A percentile compares a stretch with the other conserved stretches of the same genome.
Conservation (phyloP, 2,888 invertebrate genomes). For the Watsonalla binaria region DNA sequence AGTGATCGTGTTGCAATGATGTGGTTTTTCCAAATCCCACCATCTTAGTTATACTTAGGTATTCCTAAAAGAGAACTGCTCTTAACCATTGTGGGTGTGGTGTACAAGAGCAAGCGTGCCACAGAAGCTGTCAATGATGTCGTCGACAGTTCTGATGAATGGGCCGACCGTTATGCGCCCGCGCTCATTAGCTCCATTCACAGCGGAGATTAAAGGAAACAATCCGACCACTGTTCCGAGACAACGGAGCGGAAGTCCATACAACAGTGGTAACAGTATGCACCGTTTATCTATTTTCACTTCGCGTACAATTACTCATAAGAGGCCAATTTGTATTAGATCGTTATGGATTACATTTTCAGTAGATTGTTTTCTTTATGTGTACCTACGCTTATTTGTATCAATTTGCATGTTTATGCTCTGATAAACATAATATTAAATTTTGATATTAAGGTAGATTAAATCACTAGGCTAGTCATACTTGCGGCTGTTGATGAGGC, state of each 20-base stretch:
- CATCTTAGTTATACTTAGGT: too few species aligned
- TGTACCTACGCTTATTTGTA: background rate
- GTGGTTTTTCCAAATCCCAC: too few species aligned
- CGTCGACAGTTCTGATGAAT: constrained; percentile 73
- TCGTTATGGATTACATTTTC: background rate
- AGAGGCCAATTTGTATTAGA: background rate
- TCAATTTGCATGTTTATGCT: background rate
- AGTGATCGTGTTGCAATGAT: too few species aligned
- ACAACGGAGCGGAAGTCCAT: constrained; percentile 65
- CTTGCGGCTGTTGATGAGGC: too few species aligned
- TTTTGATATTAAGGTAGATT: background rate
- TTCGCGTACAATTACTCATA: constrained; percentile 5
- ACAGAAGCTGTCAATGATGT: constrained; percentile 74
- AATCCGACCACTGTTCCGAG: constrained; percentile 51
- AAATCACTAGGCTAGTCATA: too few species aligned
- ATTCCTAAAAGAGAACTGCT: too few species aligned
- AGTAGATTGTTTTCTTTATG: too few species aligned
- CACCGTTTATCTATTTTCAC: constrained; percentile 14
- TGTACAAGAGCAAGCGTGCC: constrained; percentile 36
- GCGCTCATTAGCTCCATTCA: constrained; percentile 66
- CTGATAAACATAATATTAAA: background rate
- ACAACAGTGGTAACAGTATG: constrained; percentile 15
- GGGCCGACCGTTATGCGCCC: constrained; percentile 64
- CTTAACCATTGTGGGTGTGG: background rate
- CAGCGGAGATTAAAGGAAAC: constrained; percentile 67